A percentile compares a stretch with the other conserved stretches of the same genome.
phyloP scores from a whole-genome alignment of 2,797 vertebrate species.

The Alectoris magna region DNA sequence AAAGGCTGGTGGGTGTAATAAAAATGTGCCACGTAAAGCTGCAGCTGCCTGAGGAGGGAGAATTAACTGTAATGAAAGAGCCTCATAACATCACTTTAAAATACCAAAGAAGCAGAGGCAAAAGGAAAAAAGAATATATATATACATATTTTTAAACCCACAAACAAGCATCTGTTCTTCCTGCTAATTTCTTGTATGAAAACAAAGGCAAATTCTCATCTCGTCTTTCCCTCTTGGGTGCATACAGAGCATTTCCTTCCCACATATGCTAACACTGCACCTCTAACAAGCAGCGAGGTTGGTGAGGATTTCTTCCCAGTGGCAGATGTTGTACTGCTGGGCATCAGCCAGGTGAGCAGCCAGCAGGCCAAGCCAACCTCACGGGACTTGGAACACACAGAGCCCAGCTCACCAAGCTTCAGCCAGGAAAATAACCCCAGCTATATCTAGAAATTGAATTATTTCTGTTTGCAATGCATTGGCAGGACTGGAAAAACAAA shows the following conservation, averaged over 20 bases:
- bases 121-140: not conserved
- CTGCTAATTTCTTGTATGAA: not conserved
- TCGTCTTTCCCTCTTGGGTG: not conserved
- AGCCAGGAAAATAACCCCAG: not conserved
- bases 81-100: not conserved
- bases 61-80: constrained; percentile 52
- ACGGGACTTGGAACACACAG: not conserved
- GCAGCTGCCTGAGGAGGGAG: not conserved
- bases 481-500: not conserved
- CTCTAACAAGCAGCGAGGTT: not conserved
- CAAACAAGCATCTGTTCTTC: not conserved
- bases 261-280: not conserved
- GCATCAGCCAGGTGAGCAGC: not conserved
- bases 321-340: not conserved
- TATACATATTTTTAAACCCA: not conserved
- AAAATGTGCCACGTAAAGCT: constrained; percentile 27
- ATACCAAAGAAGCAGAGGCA: not conserved
- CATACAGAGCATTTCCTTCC: not conserved
- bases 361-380: not conserved
- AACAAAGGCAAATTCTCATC: not conserved
- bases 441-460: not conserved
- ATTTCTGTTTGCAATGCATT: not conserved
- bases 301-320: not conserved
- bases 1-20: constrained; percentile 56
- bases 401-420: not conserved